Evolutionary conservation across 2,888 invertebrate genomes (phyloP), one percentile per base, ranked within the genome.

Genomic region (Adelognathus sp.): DNA sequence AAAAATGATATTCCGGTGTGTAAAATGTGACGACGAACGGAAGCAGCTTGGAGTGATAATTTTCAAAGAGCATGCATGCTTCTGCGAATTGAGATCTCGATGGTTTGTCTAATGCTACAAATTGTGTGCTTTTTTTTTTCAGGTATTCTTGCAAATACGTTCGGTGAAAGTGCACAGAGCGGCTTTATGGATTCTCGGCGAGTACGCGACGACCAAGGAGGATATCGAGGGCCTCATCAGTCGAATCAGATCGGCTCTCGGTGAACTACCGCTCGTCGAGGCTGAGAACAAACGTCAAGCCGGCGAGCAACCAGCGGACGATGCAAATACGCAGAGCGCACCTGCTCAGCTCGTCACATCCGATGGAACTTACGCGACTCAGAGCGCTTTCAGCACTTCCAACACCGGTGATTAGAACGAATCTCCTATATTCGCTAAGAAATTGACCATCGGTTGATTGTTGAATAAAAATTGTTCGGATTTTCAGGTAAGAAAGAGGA

Each of bases 341-440:
- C 89, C 91, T 1, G 93, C 95, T 33, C 96, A 95, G 86, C 92
- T 97, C 76, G 98, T 99, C 46, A 99, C 99, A 54, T 99, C 99
- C 36, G 99, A 99, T 93, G 99, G 99, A 18, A 99, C 99, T 0
- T 99, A 99, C 92, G 99, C 99, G 27, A 96, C 98, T 2, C 99
- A 99, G 92, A 98, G 98, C 82, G 99, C 98, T 46, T 98, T 99
- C 92, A 98, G 97, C 88, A 93, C 97, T 84, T 93, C 95, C 24
- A 93, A 94, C 94, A 56, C 85, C 39, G 86, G 92, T 88, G 88
- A 70, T 58, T 58, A 39, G 3, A 56, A 4, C 21, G 21, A 60
- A 60, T 54, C 52, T 56, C 21, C n/a, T 18, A 7, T 33, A 3
- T 9, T 33, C 21, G 16, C 11, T 36, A 33, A 50, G n/a, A 50